Evolutionary conservation across 2,888 invertebrate species (phyloP).

Genomic region (Dasysyrphus tricinctus): DNA sequence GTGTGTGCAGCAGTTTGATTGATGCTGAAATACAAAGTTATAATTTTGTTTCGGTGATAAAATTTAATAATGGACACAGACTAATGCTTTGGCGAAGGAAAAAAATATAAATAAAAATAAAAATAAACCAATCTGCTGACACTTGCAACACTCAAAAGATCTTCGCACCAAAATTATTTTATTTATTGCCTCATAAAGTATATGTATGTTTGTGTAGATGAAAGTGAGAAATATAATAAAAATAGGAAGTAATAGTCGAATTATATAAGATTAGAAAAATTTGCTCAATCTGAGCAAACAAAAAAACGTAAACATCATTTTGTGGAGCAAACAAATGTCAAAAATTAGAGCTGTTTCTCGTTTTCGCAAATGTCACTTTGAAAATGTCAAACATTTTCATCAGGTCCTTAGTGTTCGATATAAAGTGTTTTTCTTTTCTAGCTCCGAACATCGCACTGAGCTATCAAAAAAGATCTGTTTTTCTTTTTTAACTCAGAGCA

Average conservation of each 20-base stretch:
- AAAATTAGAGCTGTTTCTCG: too few relatives aligned
- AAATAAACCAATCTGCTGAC: constrained; percentile 33
- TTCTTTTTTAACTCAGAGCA: too few relatives aligned
- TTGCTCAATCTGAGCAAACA: background rate
- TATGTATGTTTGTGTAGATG: too few relatives aligned
- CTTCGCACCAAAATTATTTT: background rate
- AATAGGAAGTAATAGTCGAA: background rate
- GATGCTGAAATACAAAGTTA: constrained; percentile 54
- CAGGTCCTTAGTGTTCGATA: too few relatives aligned
- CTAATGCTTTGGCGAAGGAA: constrained; percentile 33
- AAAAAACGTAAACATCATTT: too few relatives aligned
- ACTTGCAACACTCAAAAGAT: constrained; percentile 19
- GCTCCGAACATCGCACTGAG: too few relatives aligned
- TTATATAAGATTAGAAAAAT: background rate
- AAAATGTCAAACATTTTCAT: too few relatives aligned
- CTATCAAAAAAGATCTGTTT: too few relatives aligned
- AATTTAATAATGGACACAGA: constrained; percentile 70
- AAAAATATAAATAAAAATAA: constrained; percentile 1
- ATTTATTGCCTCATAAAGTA: background rate
- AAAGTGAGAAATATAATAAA: background rate
- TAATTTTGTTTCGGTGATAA: constrained; percentile 67
- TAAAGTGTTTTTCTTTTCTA: too few relatives aligned
- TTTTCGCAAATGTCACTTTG: too few relatives aligned
- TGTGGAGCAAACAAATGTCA: too few relatives aligned
- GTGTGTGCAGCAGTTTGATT: constrained; percentile 63